A percentile compares a stretch with the other conserved stretches of the same genome.
These are phyloP conservation scores for Drosophila repleta DNA, from an alignment of 1,140 invertebrate genomes.

Conservation along the genomic window DNA sequence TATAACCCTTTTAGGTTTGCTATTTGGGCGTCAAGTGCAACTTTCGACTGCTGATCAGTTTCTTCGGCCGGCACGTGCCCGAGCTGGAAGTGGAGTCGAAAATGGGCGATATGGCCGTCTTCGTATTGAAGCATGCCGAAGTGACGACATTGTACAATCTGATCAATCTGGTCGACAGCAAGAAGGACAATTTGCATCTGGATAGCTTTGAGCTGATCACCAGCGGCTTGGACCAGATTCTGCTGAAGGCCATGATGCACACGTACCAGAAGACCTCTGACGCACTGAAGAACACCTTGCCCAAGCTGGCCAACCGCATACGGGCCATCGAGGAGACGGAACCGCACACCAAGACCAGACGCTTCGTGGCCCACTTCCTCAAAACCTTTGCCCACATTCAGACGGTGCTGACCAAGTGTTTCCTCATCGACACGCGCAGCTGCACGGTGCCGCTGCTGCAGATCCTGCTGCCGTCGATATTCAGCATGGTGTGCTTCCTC, in stretches of 20 bases:
- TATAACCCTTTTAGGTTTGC: conserved; percentile 22
- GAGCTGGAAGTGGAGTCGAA: conserved; percentile 30
- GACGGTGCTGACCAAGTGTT: conserved; percentile 23
- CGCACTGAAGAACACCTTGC: not conserved
- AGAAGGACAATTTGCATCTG: conserved; percentile 24
- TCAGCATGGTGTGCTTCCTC: conserved; percentile 3
- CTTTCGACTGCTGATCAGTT: conserved; percentile 3
- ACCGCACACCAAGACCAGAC: not conserved
- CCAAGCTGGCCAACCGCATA: conserved; percentile 7
- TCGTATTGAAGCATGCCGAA: conserved; percentile 6
- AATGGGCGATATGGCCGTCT: conserved; percentile 21
- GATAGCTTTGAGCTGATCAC: conserved; percentile 33
- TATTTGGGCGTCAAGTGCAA: conserved; percentile 19
- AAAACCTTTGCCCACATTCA: not conserved
- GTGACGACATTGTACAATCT: not conserved
- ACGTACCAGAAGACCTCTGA: not conserved
- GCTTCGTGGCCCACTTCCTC: not conserved
- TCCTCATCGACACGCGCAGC: conserved; percentile 22
- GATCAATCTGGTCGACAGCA: conserved; percentile 13
- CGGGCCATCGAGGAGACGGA: conserved; percentile 8
- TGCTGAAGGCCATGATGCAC: conserved; percentile 18
- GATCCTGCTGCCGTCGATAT: conserved; percentile 20
- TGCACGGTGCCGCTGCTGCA: conserved; percentile 15
- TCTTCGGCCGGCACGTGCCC: conserved; percentile 19
- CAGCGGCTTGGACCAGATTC: conserved; percentile 29